phyloP scores from a whole-genome alignment of 2,113 vertebrate species.

The Ahaetulla prasina region DNA sequence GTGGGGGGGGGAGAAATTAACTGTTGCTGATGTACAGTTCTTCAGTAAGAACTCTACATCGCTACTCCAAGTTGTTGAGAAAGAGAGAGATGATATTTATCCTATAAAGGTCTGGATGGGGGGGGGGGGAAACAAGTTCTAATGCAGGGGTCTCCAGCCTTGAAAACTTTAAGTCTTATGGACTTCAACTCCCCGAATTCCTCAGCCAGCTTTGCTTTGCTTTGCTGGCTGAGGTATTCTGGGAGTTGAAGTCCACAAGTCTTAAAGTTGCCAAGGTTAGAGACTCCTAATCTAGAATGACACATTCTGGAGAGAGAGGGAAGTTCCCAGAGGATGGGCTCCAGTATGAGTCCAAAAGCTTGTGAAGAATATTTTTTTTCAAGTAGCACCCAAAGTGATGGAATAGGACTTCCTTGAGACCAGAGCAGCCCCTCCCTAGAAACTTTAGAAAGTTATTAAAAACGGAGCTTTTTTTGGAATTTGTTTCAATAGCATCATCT shows the following conservation, averaged over 20 bases:
- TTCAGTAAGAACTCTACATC: neutral
- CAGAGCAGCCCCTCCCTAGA: neutral
- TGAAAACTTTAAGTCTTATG: too few relatives aligned
- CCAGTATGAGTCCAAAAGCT: too few relatives aligned
- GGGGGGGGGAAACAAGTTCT: too few relatives aligned
- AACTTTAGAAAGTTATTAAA: neutral
- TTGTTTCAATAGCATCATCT: neutral
- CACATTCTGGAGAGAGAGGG: too few relatives aligned
- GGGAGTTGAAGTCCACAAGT: too few relatives aligned
- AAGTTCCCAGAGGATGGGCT: too few relatives aligned
- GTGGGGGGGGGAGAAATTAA: neutral
- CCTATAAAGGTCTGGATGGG: neutral
- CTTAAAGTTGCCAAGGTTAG: too few relatives aligned
- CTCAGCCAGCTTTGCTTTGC: too few relatives aligned
- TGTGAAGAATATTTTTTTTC: neutral
- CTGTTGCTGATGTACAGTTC: neutral
- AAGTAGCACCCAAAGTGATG: neutral
- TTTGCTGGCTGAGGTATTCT: too few relatives aligned
- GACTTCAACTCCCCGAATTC: too few relatives aligned
- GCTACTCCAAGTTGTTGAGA: neutral
- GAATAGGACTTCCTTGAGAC: neutral
- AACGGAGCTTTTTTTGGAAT: neutral
- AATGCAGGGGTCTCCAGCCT: too few relatives aligned
- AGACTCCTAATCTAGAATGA: too few relatives aligned
- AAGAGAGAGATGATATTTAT: neutral